phyloP scores from a whole-genome alignment of 2,113 vertebrate genomes.

The Lichenostomus cassidix region DNA sequence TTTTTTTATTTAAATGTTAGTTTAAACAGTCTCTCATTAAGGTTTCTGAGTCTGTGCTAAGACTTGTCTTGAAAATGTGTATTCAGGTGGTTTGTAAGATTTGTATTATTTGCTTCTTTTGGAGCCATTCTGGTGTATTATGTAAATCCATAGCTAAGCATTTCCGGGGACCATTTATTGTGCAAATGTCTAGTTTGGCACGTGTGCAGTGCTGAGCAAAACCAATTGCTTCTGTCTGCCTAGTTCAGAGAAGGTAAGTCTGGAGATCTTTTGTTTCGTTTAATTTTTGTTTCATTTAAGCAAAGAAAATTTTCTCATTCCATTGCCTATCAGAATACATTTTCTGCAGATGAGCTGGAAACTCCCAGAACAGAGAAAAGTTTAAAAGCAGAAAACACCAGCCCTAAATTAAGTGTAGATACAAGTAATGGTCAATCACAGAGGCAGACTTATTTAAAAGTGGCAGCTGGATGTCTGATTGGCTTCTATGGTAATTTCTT shows the following conservation, averaged over 20 bases:
- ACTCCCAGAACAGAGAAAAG: neutral
- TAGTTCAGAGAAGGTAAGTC: neutral
- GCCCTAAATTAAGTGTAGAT: neutral
- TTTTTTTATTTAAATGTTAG: neutral
- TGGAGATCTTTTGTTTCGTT: neutral
- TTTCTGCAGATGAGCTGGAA: conserved; percentile 4
- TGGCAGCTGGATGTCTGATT: neutral
- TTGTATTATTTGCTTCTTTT: conserved; percentile 64
- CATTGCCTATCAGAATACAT: neutral
- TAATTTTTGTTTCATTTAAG: neutral
- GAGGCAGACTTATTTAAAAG: neutral
- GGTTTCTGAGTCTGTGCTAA: neutral
- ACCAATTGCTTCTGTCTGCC: conserved; percentile 21
- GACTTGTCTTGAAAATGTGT: conserved; percentile 27
- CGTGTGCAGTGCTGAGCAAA: neutral
- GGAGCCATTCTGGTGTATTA: conserved; percentile 49
- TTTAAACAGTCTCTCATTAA: conserved; percentile 27
- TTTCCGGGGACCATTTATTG: conserved; percentile 53
- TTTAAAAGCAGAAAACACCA: neutral
- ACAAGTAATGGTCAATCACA: neutral
- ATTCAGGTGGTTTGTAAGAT: conserved; percentile 54
- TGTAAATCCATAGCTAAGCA: conserved; percentile 54
- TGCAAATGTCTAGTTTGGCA: conserved; percentile 2
- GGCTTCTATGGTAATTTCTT: neutral
- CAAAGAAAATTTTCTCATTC: neutral